Percentiles rank a stretch among this genome's conserved stretches.
Evolutionary conservation across 2,113 vertebrate genomes (phyloP).

Genomic region (Willisornis vidua): DNA sequence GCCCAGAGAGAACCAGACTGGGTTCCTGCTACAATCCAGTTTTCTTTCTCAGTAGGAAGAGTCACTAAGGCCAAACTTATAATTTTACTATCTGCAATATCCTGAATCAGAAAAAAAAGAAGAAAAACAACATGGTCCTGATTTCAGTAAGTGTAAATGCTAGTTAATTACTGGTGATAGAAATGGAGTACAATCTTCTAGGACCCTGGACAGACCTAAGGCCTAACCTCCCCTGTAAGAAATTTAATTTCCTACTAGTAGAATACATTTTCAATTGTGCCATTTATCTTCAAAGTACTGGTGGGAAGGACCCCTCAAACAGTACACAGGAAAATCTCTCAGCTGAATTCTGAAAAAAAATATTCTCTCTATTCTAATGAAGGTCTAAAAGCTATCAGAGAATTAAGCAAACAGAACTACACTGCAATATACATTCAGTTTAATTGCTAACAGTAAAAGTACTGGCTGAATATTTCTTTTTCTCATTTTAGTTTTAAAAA

Average conservation of each 20-base stretch:
- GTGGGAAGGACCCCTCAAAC: neutral
- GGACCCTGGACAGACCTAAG: neutral
- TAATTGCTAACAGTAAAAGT: neutral
- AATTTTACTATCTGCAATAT: conserved; percentile 85
- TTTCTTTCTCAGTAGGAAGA: conserved; percentile 78
- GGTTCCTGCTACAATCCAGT: conserved; percentile 91
- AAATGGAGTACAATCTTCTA: neutral
- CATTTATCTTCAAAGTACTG: neutral
- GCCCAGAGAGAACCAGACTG: conserved; percentile 87
- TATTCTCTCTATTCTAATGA: neutral
- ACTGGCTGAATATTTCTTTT: neutral
- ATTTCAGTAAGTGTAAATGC: neutral
- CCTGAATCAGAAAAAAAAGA: conserved; percentile 65
- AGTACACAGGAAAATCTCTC: neutral
- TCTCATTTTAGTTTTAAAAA: neutral
- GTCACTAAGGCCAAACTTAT: conserved; percentile 84
- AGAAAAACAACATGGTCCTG: neutral
- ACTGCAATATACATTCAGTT: neutral
- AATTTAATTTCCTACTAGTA: neutral
- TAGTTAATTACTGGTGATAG: neutral
- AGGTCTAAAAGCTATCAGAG: neutral
- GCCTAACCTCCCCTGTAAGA: neutral
- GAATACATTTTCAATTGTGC: neutral
- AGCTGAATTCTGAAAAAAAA: neutral
- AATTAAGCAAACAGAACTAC: neutral